Conservation (phyloP, 2,113 vertebrate species). For the Casuarius casuarius region DNA sequence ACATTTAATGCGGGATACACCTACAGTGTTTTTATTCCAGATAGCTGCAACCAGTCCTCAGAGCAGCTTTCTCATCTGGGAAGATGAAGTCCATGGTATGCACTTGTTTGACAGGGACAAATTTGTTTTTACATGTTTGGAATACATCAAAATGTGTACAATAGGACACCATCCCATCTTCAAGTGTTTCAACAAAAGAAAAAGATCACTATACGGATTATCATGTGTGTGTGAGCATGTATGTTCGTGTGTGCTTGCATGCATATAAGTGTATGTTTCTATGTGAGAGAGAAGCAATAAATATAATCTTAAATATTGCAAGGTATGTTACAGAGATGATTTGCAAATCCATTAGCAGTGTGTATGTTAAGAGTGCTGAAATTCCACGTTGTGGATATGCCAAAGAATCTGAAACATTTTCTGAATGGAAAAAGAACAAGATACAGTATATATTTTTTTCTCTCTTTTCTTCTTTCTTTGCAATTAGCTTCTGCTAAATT, state of each 20-base stretch:
- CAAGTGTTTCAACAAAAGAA: conserved; percentile 8
- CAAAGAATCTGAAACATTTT: not conserved
- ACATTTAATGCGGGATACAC: conserved; percentile 23
- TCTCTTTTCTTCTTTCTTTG: conserved; percentile 20
- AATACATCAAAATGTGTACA: not conserved
- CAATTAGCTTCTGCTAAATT: conserved; percentile 43
- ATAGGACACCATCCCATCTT: not conserved
- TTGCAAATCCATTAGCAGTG: not conserved
- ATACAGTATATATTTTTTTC: not conserved
- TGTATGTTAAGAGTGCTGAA: not conserved
- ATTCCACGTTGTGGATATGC: not conserved
- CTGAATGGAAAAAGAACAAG: not conserved
- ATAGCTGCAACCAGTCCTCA: conserved; percentile 18
- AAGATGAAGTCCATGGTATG: not conserved
- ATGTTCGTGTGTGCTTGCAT: not conserved
- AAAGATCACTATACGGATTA: not conserved
- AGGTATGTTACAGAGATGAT: not conserved
- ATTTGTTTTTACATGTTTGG: not conserved
- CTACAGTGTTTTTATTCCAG: conserved; percentile 25
- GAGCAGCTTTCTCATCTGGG: conserved; percentile 12
- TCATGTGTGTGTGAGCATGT: not conserved
- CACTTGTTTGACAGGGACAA: not conserved
- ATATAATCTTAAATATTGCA: not conserved
- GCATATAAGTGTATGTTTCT: not conserved
- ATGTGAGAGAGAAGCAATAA: not conserved